Base-by-base conservation (phyloP, 2,888 invertebrate species). In the Melanostoma mellinum region DNA sequence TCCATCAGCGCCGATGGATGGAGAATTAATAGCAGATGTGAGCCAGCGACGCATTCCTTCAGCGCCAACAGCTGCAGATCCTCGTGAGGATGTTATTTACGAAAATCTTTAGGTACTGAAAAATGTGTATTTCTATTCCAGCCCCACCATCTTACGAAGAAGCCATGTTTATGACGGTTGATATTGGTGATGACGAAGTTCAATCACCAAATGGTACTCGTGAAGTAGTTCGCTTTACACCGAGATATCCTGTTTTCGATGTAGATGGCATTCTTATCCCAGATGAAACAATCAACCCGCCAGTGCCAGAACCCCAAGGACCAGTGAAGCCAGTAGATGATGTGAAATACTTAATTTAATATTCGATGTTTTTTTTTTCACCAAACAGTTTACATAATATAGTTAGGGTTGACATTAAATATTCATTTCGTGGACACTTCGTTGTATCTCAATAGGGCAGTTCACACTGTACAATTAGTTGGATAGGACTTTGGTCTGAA, bases 61-160 rank as follows among this genome's bases (percentile, higher is more conserved):
- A n/a, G 46, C 9, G 36, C 0, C 61, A 2, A 35, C 0, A 8
- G 76, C 65, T 4, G 38, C 63, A 6, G 82, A 82, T 5, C 52
- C 65, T n/a, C 78, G 82, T 82, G 78, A 73, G 20, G 77, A 48
- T 48, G 3, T 6, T 4, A 20, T 0, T n/a, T 3, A 6, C 6
- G 38, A 33, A 42, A 36, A 38, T 53, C 0, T n/a, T 3, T n/a
- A 20, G 4, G 4, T 1, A 6, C 3, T 38, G n/a, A 36, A 6
- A 36, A 36, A 50, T 30, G 20, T 0, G 3, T 40, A 9, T 20
- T 38, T 63, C 85, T 75, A 1, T 20, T 20, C 20, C 33, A 91
- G 91, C 90, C 6, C 91, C 91, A 3, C 91, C 91, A 6, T 88
- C 91, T 1, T 91, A 91, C 76, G 91, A 91, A 52, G 89, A 91